These are phyloP conservation scores for Girardinichthys multiradiatus DNA, from an alignment of 2,113 vertebrate genomes.

Conservation along the genomic window DNA sequence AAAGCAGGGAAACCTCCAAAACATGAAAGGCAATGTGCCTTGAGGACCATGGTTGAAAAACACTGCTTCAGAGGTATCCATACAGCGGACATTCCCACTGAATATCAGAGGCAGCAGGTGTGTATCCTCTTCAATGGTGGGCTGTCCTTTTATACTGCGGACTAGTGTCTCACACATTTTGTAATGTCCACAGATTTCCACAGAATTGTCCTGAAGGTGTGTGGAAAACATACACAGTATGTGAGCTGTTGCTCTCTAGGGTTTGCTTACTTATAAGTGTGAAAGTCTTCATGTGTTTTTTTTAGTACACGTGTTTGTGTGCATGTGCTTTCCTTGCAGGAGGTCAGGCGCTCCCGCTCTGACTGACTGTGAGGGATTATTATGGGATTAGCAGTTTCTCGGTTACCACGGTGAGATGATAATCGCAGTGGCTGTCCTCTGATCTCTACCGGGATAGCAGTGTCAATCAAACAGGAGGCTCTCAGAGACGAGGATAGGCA, in stretches of 20 bases:
- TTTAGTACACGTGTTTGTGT: conserved; percentile 28
- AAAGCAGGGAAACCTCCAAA: too few relatives aligned
- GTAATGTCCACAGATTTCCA: neutral
- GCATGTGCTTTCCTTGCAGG: conserved; percentile 49
- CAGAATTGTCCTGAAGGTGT: neutral
- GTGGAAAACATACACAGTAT: neutral
- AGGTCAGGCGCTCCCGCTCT: conserved; percentile 67
- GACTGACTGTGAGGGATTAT: conserved; percentile 71
- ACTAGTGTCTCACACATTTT: neutral
- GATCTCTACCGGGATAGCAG: conserved; percentile 67
- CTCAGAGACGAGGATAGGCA: conserved; percentile 59
- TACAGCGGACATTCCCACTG: neutral
- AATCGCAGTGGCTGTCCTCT: conserved; percentile 74
- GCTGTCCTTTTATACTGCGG: neutral
- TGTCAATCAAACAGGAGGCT: conserved; percentile 69
- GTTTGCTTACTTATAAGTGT: neutral
- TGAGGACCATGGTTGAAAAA: too few relatives aligned
- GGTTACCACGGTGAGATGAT: conserved; percentile 72
- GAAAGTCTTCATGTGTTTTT: conserved; percentile 7
- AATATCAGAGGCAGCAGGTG: neutral
- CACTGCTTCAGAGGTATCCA: too few relatives aligned
- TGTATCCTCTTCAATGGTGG: neutral
- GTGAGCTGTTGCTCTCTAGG: neutral
- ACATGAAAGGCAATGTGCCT: too few relatives aligned
- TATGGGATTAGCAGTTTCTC: conserved; percentile 76